phyloP scores from a whole-genome alignment of 2,113 vertebrate species.

The Circaetus gallicus region DNA sequence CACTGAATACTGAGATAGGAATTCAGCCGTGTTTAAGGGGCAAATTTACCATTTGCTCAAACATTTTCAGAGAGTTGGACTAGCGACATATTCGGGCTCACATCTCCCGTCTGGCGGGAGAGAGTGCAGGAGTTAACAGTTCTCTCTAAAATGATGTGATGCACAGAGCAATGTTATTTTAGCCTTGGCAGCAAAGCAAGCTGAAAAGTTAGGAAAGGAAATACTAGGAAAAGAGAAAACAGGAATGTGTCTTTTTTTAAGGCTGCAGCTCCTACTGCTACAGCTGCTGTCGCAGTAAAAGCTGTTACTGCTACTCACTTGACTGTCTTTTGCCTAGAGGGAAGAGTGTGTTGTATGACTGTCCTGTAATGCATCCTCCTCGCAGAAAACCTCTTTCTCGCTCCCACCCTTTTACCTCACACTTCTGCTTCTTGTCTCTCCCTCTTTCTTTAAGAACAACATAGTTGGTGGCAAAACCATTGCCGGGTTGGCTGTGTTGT shows the following conservation, averaged over 20 bases:
- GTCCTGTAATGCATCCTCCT: background rate
- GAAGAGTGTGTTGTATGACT: background rate
- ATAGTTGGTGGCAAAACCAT: background rate
- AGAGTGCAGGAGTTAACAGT: background rate
- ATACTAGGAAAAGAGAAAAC: background rate
- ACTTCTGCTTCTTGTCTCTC: background rate
- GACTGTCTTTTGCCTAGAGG: background rate
- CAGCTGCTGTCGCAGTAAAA: background rate
- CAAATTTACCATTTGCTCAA: background rate
- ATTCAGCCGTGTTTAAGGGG: background rate
- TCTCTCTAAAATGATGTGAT: background rate
- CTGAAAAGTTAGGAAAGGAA: background rate
- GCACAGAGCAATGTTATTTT: background rate
- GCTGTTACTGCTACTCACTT: background rate
- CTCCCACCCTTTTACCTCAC: background rate
- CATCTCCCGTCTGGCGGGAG: background rate
- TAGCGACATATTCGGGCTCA: fast-evolving
- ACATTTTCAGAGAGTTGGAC: background rate
- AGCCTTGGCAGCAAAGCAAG: slow-evolving; percentile 29
- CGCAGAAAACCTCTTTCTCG: background rate
- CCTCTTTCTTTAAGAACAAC: background rate
- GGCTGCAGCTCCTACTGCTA: background rate
- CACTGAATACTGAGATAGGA: fast-evolving
- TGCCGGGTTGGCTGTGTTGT: background rate
- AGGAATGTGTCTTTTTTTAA: slow-evolving; percentile 7